Base-by-base conservation (phyloP, 2,888 invertebrate species). In the Camptogramma bilineatum region DNA sequence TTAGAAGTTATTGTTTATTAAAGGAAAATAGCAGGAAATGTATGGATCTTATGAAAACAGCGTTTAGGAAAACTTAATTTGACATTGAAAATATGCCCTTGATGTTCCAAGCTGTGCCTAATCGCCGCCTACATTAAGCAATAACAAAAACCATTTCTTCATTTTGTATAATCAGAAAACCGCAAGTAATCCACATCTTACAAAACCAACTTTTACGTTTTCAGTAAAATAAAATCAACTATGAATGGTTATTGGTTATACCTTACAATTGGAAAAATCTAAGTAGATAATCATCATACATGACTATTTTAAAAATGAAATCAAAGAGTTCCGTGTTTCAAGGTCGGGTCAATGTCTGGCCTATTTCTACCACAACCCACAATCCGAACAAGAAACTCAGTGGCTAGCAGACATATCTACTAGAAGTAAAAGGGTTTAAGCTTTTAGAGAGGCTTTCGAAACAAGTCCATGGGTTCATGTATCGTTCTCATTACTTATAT, bases 391-490 rank as follows among this genome's bases (percentile, higher is more conserved):
- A 58, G 69, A 73, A 75, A 73, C 64, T 78, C 75, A 74, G 76
- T 65, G 59, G 68, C 71, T 65, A 76, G 75, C 73, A 69, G 78
- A 81, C 73, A 81, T 77, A 75, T 73, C 79, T 81, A 79, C 82
- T 81, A 69, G 71, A 74, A 75, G 69, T 68, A 63, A 73, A 71
- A 73, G 72, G 74, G 75, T 72, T 72, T 61, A 67, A 46, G 48
- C 46, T 34, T 18, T 42, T 24, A 42, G 67, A 42, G 67, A 72
- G 60, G 66, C 62, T 68, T 69, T 66, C 18, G 28, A 60, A 67
- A 61, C 55, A 46, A 63, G 64, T 59, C 46, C 64, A 65, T 39
- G 53, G 63, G 62, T 63, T 62, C 68, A 64, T 54, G 62, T 66
- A 57, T 46, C 59, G 48, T 61, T 55, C 53, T 58, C 46, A 62